Evolutionary conservation across 2,797 vertebrate genomes (phyloP), one percentile per base, ranked within the genome.

Genomic region (Morelia viridis): DNA sequence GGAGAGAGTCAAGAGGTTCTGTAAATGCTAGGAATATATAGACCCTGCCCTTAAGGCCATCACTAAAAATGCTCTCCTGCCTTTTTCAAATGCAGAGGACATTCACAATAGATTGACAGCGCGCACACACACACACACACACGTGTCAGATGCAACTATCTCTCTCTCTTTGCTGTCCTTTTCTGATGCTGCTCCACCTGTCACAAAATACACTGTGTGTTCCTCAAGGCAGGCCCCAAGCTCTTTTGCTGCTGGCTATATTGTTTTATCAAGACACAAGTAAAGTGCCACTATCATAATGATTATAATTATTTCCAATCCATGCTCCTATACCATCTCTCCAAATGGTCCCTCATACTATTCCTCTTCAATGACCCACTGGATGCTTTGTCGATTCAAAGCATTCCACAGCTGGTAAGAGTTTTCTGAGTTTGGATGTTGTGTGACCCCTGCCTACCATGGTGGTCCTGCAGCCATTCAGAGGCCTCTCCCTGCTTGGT

Each of bases 401-500:
- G 8, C n/a, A 6, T 10, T 5, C n/a, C 26, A 10, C 1, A 41
- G 22, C 19, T n/a, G n/a, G 26, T 28, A 50, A 41, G 17, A 10
- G 83, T 6, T 58, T 17, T 12, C 12, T 0, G 11, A 8, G 9
- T 84, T 0, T 65, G 26, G 13, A 28, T 4, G 6, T 87, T 71
- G 41, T 11, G 3, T 11, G 17, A 87, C 80, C 91, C 35, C 93
- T 92, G 93, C 93, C 80, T 92, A 80, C 31, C 46, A 0, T n/a
- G 4, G 56, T 26, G 91, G 58, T 91, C 31, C 85, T 0, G 60
- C 88, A 93, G 35, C 71, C 12, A 10, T 28, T 15, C 41, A 26
- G 58, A 58, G 22, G 24, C 57, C 12, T 58, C 85, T 88, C 65
- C 65, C 83, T n/a, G 85, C 89, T 87, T 83, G 0, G 90, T 26